Percentiles rank a stretch among this genome's conserved stretches.
Conservation (phyloP, 2,113 vertebrate genomes). For the Xiphias gladius region DNA sequence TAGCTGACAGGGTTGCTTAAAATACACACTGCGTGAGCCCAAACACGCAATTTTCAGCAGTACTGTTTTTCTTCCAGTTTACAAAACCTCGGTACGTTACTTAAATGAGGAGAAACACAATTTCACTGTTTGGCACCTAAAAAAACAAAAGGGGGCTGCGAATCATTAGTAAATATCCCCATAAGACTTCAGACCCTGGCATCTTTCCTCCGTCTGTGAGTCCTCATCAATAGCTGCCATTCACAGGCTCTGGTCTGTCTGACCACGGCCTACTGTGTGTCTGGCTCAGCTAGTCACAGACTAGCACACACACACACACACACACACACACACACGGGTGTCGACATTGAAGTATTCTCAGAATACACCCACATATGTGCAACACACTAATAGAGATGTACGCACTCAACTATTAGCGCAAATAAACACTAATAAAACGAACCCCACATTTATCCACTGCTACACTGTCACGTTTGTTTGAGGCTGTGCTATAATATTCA, state of each 20-base stretch:
- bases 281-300: slow-evolving; percentile 63
- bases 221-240: slow-evolving; percentile 47
- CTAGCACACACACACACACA: slow-evolving; percentile 11
- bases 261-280: slow-evolving; percentile 17
- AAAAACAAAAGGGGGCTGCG: background rate
- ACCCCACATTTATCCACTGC: background rate
- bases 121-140: background rate
- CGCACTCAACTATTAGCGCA: background rate
- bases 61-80: background rate
- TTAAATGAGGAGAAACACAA: background rate
- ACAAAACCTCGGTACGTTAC: background rate
- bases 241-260: slow-evolving; percentile 58
- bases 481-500: background rate
- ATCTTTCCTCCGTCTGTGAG: slow-evolving; percentile 26
- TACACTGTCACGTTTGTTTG: background rate
- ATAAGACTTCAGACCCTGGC: slow-evolving; percentile 8
- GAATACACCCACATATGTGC: background rate
- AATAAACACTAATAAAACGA: background rate
- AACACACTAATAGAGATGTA: background rate
- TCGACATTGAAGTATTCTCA: background rate
- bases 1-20: no score
- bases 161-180: background rate
- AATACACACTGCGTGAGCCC: no score
- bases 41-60: background rate
- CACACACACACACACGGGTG: background rate